phyloP scores from a whole-genome alignment of 1,140 invertebrate species.

The Tetranychus urticae region DNA sequence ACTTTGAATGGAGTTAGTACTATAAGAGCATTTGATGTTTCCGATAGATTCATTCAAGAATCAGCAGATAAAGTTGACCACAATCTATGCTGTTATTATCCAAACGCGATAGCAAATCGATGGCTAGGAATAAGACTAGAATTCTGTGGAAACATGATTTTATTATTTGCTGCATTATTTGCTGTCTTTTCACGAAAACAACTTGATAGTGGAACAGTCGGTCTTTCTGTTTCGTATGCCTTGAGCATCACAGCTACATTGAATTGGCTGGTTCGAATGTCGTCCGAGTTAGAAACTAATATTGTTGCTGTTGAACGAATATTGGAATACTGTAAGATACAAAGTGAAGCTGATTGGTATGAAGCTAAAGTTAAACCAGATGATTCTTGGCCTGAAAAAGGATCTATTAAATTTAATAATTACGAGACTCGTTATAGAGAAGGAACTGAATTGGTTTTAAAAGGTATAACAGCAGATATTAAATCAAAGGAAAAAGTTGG shows the following conservation, averaged over 20 bases:
- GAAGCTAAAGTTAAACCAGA: no score
- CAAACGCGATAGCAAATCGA: slow-evolving; percentile 23
- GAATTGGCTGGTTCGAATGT: slow-evolving; percentile 31
- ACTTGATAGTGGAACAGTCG: slow-evolving; percentile 26
- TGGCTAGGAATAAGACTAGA: slow-evolving; percentile 28
- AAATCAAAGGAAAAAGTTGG: neutral
- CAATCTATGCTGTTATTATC: slow-evolving; percentile 65
- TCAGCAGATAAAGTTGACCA: slow-evolving; percentile 30
- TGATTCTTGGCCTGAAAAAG: neutral
- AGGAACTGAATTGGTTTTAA: neutral
- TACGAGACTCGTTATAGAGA: neutral
- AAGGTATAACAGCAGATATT: neutral
- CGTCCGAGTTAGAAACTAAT: slow-evolving; percentile 32
- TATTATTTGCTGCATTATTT: slow-evolving; percentile 26
- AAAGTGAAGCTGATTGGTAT: slow-evolving; percentile 7
- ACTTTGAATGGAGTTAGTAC: slow-evolving; percentile 19
- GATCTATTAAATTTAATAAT: neutral
- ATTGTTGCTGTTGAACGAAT: slow-evolving; percentile 36
- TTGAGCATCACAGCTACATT: slow-evolving; percentile 44
- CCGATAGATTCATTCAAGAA: slow-evolving; percentile 17
- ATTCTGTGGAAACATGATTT: slow-evolving; percentile 26
- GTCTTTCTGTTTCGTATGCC: slow-evolving; percentile 29
- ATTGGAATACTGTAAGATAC: slow-evolving; percentile 28
- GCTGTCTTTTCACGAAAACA: slow-evolving; percentile 21
- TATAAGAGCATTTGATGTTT: slow-evolving; percentile 19